Evolutionary conservation across 2,888 invertebrate genomes (phyloP), one percentile per base, ranked within the genome.

Genomic region (Gordius sp.): DNA sequence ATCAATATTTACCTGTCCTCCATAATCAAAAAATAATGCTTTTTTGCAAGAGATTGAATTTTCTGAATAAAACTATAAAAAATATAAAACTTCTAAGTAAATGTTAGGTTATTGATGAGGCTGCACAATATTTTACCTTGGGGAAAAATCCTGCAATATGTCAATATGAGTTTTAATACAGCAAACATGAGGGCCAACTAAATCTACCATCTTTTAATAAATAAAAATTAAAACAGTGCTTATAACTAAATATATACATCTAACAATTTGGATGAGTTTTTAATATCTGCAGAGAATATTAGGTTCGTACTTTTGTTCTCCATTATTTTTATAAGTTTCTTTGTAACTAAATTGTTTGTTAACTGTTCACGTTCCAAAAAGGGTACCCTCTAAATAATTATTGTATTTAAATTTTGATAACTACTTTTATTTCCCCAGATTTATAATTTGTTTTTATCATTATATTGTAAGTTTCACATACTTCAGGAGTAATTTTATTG

Each of bases 131-230:
- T 47, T 47, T 47, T 47, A 47, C 47, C 20, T 20, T 4, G 20
- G 4, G 23, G 47, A n/a, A 47, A n/a, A 47, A n/a, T 20, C 4
- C 4, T 47, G 8, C 8, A 47, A n/a, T 47, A 47, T 47, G 20
- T 47, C 47, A 20, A 47, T 23, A 20, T 47, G 47, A 13, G 47
- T 47, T 47, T 47, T 47, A n/a, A 47, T 23, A 20, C 47, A 47
- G 20, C 47, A 47, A n/a, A 47, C 23, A 20, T 47, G 47, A 23
- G 47, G 23, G 4, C 47, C 47, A 47, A 47, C 16, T 23, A 47
- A 47, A 47, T 47, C 47, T n/a, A 47, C 47, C 47, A 47, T 47
- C 47, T 47, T 18, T 18, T 18, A 47, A 33, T 33, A 33, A 33
- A 33, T 33, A 33, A 13, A 33, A 33, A 33, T 8, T 33, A 33